Conservation (phyloP, 2,113 vertebrate species). For the Urocolius indicus region DNA sequence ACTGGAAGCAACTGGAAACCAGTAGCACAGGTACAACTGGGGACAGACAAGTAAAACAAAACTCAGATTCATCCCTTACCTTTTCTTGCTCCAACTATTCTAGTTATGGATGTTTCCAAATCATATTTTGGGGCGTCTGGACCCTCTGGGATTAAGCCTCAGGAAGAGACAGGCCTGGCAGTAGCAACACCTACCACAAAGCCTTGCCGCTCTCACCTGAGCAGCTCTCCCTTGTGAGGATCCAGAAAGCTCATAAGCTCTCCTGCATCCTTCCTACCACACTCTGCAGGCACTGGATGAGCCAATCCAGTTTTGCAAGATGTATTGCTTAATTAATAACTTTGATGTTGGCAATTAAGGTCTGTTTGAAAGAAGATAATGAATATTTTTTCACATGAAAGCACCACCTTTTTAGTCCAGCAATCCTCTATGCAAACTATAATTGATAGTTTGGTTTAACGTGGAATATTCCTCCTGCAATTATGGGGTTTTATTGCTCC, state of each 20-base stretch:
- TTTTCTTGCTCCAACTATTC: not conserved
- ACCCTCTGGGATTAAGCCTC: not conserved
- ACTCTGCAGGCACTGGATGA: not conserved
- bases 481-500: constrained; percentile 53
- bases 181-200: rapidly evolving
- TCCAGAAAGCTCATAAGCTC: not conserved
- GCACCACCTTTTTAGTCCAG: constrained; percentile 56
- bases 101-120: not conserved
- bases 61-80: not conserved
- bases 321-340: constrained; percentile 69
- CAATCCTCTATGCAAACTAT: constrained; percentile 43
- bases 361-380: constrained; percentile 57
- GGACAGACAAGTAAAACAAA: not conserved
- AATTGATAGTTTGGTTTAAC: constrained; percentile 66
- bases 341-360: constrained; percentile 71
- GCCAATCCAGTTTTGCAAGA: constrained; percentile 43
- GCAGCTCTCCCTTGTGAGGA: not conserved
- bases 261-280: not conserved
- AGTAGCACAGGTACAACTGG: not conserved
- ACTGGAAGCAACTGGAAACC: not conserved
- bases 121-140: not conserved
- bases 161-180: not conserved
- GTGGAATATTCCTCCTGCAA: constrained; percentile 23
- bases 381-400: constrained; percentile 58
- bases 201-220: not conserved